Conservation (phyloP, 2,888 invertebrate species). For the Adineta ricciae region DNA sequence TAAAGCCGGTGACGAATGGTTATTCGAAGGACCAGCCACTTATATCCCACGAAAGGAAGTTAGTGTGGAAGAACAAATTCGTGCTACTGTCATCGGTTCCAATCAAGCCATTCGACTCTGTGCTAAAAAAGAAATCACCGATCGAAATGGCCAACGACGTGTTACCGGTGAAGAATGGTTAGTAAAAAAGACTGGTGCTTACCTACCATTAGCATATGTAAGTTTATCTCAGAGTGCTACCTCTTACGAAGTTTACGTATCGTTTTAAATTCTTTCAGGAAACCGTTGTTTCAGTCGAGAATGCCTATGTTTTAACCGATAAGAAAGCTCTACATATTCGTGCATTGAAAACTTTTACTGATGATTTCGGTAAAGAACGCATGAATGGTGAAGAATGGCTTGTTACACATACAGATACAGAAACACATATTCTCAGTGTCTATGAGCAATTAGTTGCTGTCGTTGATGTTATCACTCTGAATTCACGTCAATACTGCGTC, state of each 20-base stretch:
- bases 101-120: constrained; percentile 52
- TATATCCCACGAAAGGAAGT: constrained; percentile 53
- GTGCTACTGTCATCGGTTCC: constrained; percentile 50
- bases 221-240: background rate
- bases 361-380: constrained; percentile 48
- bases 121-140: constrained; percentile 50
- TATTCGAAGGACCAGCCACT: constrained; percentile 52
- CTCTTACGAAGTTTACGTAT: background rate
- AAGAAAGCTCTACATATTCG: constrained; percentile 53
- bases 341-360: constrained; percentile 50
- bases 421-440: constrained; percentile 54
- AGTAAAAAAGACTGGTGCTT: constrained; percentile 52
- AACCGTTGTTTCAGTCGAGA: constrained; percentile 51
- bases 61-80: constrained; percentile 48
- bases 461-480: constrained; percentile 52
- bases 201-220: constrained; percentile 52
- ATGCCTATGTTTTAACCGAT: constrained; percentile 53
- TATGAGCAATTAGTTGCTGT: constrained; percentile 52
- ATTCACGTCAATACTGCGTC: constrained; percentile 52
- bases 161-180: constrained; percentile 53
- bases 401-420: constrained; percentile 50
- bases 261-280: constrained; percentile 38
- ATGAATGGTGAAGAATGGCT: constrained; percentile 55
- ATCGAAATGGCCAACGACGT: constrained; percentile 43
- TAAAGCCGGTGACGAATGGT: constrained; percentile 53